Evolutionary conservation across 2,888 invertebrate genomes (phyloP), one percentile per base, ranked within the genome.

Genomic region (Rhyacophila evoluta): DNA sequence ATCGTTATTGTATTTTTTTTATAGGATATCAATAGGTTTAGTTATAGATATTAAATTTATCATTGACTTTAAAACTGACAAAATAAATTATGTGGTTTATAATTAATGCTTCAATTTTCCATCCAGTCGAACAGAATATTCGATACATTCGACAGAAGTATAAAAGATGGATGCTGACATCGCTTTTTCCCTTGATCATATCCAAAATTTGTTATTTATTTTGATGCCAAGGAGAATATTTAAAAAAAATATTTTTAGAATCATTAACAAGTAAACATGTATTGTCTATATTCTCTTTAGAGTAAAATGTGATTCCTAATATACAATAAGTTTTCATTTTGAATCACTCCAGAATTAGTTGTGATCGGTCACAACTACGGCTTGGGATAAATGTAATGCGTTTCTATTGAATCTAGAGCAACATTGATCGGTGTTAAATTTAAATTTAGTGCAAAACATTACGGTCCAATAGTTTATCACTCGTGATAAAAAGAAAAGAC

Each of bases 281-380:
- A 25, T 55, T 55, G 55, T 55, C 55, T 55, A 55, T 55, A 33
- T 67, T 39, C 41, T 77, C 73, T 69, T 68, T 78, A 68, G 75
- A 39, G 33, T 79, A 73, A 81, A 73, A 80, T 80, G 78, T 79
- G 78, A 77, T 80, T 80, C 77, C 79, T 80, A 80, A 72, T 75
- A 72, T 74, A 74, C n/a, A n/a, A 67, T 70, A 74, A 74, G 69
- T 77, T 33, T 77, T 79, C 55, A 25, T 55, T 75, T 75, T 27
- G 33, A 28, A 75, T 75, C 75, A 71, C 70, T 29, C 12, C 33
- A 1, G n/a, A 55, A 55, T 55, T 25, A 55, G 55, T 25, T 12
- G 55, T 55, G 55, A 55, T 55, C 19, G 6, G 29, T 39, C 75
- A 70, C 28, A 75, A 15, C 38, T 36, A 69, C 37, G 55, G 39